Conservation (phyloP, 2,888 invertebrate species). For the Trachelus tabidus region DNA sequence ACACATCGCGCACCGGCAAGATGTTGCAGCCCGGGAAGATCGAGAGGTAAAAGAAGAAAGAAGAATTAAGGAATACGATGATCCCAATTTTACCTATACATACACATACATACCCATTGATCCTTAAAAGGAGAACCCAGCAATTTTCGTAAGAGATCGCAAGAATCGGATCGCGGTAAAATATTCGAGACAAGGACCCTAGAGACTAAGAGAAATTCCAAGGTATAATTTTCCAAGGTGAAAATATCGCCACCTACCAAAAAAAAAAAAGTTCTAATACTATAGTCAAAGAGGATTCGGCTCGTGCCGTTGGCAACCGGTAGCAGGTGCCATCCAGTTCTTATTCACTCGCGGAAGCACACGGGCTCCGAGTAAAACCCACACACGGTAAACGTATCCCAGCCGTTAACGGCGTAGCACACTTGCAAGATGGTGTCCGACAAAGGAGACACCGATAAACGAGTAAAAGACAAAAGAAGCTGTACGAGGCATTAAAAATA, state of each 20-base stretch:
- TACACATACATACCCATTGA: background rate
- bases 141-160: background rate
- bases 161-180: background rate
- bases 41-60: conserved; percentile 3
- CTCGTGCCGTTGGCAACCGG: conserved; percentile 21
- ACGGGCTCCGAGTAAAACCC: background rate
- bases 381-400: background rate
- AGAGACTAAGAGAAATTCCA: background rate
- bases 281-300: background rate
- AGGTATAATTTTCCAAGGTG: background rate
- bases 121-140: background rate
- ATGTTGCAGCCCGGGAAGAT: background rate
- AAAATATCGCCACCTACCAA: background rate
- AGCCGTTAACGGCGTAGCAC: conserved; percentile 10
- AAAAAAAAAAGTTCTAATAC: background rate
- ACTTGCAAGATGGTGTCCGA: conserved; percentile 58
- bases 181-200: background rate
- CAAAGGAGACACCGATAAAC: conserved; percentile 10
- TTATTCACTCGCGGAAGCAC: background rate
- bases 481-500: background rate
- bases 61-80: conserved; percentile 13
- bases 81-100: background rate
- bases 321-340: conserved; percentile 20
- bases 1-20: background rate
- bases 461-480: background rate